Evolutionary conservation across 2,797 vertebrate species (phyloP).

Genomic region (Chaetodon trifasciatus): DNA sequence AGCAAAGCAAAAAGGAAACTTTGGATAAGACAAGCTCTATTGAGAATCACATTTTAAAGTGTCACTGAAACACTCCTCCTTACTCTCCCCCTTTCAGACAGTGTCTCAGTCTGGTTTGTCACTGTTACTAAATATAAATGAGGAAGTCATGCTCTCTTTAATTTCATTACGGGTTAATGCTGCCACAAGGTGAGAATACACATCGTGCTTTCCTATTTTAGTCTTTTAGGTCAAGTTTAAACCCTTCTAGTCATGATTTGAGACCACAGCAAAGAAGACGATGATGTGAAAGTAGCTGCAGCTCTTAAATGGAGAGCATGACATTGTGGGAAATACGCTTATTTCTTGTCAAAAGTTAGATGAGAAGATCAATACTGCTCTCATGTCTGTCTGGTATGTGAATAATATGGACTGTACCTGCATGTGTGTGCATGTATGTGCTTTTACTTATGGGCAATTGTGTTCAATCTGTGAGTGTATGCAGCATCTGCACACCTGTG

Average conservation of each 20-base stretch:
- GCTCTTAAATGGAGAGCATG: background rate
- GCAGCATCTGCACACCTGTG: slow-evolving; percentile 40
- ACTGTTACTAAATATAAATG: slow-evolving; percentile 34
- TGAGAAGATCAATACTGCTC: background rate
- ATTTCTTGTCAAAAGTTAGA: background rate
- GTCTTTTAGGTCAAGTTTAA: slow-evolving; percentile 13
- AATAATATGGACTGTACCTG: background rate
- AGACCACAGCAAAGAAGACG: background rate
- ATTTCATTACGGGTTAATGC: slow-evolving; percentile 40
- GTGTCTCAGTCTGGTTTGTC: slow-evolving; percentile 30
- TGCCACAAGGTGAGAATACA: slow-evolving; percentile 16
- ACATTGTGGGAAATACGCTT: background rate
- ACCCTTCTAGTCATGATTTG: background rate
- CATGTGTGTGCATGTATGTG: background rate
- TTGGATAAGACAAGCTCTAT: slow-evolving; percentile 42
- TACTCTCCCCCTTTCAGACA: slow-evolving; percentile 10
- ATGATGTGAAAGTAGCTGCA: background rate
- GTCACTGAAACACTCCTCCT: slow-evolving; percentile 21
- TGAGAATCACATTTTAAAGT: slow-evolving; percentile 50
- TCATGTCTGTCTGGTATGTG: background rate
- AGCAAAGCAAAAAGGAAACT: slow-evolving; percentile 60
- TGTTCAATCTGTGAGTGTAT: slow-evolving; percentile 25
- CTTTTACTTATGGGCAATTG: slow-evolving; percentile 6
- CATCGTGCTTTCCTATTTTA: slow-evolving; percentile 2
- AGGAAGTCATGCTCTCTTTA: slow-evolving; percentile 30